A percentile compares a stretch with the other conserved stretches of the same genome.
These are phyloP conservation scores for Gymnothorax javanicus DNA, from an alignment of 2,797 vertebrate species.

Conservation along the genomic window DNA sequence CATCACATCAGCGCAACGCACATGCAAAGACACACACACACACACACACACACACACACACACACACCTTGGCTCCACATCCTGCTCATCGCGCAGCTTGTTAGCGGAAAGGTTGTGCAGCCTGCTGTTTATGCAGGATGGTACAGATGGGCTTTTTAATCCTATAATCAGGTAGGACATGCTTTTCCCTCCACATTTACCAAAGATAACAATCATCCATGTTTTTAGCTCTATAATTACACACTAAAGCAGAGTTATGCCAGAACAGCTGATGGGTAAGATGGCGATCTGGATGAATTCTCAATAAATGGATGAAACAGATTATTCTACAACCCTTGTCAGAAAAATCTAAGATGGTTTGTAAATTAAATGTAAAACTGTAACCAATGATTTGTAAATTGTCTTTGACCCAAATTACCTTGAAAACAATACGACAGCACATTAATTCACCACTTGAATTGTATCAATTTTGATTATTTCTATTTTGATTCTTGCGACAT, in stretches of 20 bases:
- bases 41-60: too few relatives aligned
- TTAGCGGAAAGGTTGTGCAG: constrained; percentile 32
- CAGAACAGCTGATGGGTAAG: not conserved
- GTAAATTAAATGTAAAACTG: too few relatives aligned
- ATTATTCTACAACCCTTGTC: not conserved
- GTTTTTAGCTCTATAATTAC: not conserved
- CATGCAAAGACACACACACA: too few relatives aligned
- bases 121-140: not conserved
- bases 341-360: too few relatives aligned
- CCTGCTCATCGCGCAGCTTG: not conserved
- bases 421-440: too few relatives aligned
- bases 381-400: too few relatives aligned
- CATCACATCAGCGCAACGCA: constrained; percentile 20
- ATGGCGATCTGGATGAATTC: not conserved
- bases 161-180: constrained; percentile 17
- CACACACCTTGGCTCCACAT: constrained; percentile 17
- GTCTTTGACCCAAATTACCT: too few relatives aligned
- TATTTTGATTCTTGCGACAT: too few relatives aligned
- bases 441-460: too few relatives aligned
- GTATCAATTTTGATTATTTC: too few relatives aligned
- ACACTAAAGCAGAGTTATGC: not conserved
- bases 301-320: not conserved
- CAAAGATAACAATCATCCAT: not conserved
- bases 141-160: constrained; percentile 10
- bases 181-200: not conserved